Base-by-base conservation (phyloP, 2,888 invertebrate genomes). In the Nomada hirtipes region DNA sequence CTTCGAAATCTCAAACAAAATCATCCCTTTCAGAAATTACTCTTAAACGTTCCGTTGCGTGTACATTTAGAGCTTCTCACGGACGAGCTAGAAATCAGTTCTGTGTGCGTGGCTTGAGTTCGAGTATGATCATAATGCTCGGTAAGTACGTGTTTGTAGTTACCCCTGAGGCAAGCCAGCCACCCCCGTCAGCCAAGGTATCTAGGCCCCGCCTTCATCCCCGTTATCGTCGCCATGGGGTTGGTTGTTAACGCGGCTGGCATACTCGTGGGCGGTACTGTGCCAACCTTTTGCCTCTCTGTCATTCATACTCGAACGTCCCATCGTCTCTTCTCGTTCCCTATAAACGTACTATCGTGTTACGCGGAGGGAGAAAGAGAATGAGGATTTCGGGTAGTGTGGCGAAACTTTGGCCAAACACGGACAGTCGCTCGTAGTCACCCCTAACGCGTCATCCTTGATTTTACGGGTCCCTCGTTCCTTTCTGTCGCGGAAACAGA, bases 141-240 rank as follows among this genome's bases (percentile, higher is more conserved):
- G 90, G 91, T 93, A 93, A 93, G 91, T 92, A 93, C 92, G 93
- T 93, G 92, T 93, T 93, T 92, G 93, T 93, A 93, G 92, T 93
- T 93, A 93, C 93, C 92, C 92, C 91, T 92, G 91, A 92, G 91
- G 91, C 91, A 91, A 92, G 88, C 92, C 91, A 91, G 88, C 92
- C 92, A 91, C 90, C 91, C 90, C 89, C 90, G 36, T 77, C 76
- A 73, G 78, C 82, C 89, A 87, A 84, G 83, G 78, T 79, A 77
- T 23, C 52, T 63, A 85, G 68, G 88, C 91, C 82, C 90, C 92
- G 91, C 91, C 91, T 89, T 84, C 86, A 75, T 78, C 88, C 82
- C 82, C 79, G 88, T 89, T 87, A 86, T 83, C 86, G 76, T 82
- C 79, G 86, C 82, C 83, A 78, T 83, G 84, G 88, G 90, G 89